phyloP scores from a whole-genome alignment of 1,140 invertebrate species.

The Andricus grossulariae region DNA sequence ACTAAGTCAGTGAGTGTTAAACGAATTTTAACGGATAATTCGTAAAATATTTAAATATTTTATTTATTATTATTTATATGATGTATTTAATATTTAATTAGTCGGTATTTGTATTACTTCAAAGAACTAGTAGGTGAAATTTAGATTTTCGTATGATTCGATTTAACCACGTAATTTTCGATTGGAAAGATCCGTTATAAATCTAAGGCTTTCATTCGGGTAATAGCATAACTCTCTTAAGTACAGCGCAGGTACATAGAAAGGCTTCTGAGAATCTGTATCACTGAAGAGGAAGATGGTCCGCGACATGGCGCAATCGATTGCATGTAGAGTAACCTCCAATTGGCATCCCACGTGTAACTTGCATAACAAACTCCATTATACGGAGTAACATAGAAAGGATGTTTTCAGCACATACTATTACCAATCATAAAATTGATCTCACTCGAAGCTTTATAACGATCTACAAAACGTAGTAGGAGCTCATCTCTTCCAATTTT shows the following conservation, averaged over 20 bases:
- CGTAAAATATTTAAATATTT: too few relatives aligned
- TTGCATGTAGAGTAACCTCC: conserved; percentile 55
- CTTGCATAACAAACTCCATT: conserved; percentile 51
- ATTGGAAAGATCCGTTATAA: too few relatives aligned
- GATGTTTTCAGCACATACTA: conserved; percentile 32
- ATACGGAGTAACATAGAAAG: conserved; percentile 42
- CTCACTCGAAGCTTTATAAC: conserved; percentile 29
- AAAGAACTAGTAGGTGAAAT: too few relatives aligned
- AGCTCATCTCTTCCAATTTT: background rate
- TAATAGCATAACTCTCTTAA: too few relatives aligned
- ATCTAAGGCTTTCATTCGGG: too few relatives aligned
- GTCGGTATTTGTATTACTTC: too few relatives aligned
- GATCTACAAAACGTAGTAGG: conserved; percentile 7
- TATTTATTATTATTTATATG: too few relatives aligned
- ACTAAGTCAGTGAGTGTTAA: too few relatives aligned
- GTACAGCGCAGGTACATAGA: conserved; percentile 22
- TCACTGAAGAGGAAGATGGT: conserved; percentile 54
- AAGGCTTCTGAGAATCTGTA: conserved; percentile 53
- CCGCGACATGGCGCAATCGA: conserved; percentile 53
- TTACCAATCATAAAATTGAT: conserved; percentile 40
- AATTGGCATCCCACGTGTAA: conserved; percentile 46
- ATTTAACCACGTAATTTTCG: too few relatives aligned
- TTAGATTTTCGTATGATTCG: too few relatives aligned
- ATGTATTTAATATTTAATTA: too few relatives aligned
- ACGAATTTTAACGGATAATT: too few relatives aligned